phyloP scores from a whole-genome alignment of 2,113 vertebrate genomes.

The Centrocercus urophasianus region DNA sequence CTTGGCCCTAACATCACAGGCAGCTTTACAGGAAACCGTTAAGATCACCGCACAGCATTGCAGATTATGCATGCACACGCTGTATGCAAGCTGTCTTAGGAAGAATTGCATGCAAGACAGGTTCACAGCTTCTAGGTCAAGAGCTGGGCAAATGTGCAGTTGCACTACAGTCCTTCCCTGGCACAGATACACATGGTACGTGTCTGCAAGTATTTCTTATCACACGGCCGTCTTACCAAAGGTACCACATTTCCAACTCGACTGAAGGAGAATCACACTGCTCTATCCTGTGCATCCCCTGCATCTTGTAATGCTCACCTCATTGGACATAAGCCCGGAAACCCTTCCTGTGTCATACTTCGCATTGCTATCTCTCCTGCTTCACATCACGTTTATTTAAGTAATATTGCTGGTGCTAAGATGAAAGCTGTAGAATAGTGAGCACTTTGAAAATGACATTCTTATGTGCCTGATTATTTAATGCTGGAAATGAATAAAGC shows the following conservation, averaged over 20 bases:
- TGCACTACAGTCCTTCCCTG: not conserved
- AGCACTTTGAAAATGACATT: not conserved
- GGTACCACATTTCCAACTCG: not conserved
- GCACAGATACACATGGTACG: not conserved
- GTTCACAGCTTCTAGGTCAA: constrained; percentile 12
- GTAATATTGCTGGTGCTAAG: not conserved
- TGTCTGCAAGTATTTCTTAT: not conserved
- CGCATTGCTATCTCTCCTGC: not conserved
- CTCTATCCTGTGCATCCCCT: not conserved
- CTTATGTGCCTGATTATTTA: not conserved
- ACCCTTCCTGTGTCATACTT: not conserved
- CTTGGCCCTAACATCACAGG: constrained; percentile 32
- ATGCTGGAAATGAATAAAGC: not conserved
- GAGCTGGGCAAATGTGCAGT: not conserved
- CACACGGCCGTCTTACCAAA: not conserved
- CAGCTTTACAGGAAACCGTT: not conserved
- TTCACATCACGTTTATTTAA: not conserved
- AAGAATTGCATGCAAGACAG: not conserved
- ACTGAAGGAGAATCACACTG: not conserved
- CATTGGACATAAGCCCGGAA: not conserved
- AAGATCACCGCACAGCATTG: not conserved
- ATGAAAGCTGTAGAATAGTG: not conserved
- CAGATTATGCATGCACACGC: rapidly evolving
- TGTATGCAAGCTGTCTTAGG: not conserved
- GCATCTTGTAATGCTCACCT: not conserved